Conservation (phyloP, 2,888 invertebrate species). For the Lathronympha strigana region DNA sequence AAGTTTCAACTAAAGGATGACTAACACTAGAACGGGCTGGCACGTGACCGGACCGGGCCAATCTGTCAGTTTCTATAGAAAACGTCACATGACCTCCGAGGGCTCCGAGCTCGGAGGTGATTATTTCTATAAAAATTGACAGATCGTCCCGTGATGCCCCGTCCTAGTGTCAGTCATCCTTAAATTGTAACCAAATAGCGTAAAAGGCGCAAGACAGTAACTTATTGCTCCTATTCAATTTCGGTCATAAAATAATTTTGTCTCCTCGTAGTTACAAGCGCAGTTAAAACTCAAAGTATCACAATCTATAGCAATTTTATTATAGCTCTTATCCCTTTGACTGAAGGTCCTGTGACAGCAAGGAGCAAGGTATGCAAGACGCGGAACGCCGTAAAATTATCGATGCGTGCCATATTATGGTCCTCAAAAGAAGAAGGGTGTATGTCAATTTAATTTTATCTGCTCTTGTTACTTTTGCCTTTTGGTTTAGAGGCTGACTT, state of each 20-base stretch:
- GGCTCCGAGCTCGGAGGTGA: too few species aligned
- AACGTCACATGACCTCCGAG: too few species aligned
- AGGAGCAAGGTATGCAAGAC: slow-evolving; percentile 5
- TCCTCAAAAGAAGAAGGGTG: not conserved
- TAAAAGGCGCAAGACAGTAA: slow-evolving; percentile 7
- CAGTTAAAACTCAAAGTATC: slow-evolving; percentile 12
- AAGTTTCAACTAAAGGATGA: too few species aligned
- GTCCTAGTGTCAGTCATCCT: too few species aligned
- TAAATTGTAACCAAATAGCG: slow-evolving; percentile 18
- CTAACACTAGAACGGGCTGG: too few species aligned
- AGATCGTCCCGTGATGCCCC: too few species aligned
- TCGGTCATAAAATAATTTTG: slow-evolving; percentile 25
- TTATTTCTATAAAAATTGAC: too few species aligned
- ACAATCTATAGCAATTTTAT: not conserved
- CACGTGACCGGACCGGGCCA: too few species aligned
- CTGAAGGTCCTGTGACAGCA: not conserved
- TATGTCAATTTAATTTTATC: not conserved
- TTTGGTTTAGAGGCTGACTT: not conserved
- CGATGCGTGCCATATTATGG: slow-evolving; percentile 17
- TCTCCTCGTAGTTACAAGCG: slow-evolving; percentile 11
- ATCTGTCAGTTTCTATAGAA: too few species aligned
- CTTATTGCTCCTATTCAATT: slow-evolving; percentile 23
- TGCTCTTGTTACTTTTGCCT: not conserved
- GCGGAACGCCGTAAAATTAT: slow-evolving; percentile 22
- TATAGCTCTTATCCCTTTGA: not conserved